Evolutionary conservation across 2,888 invertebrate genomes (phyloP), one percentile per base, ranked within the genome.

Genomic region (Agrotis segetum): DNA sequence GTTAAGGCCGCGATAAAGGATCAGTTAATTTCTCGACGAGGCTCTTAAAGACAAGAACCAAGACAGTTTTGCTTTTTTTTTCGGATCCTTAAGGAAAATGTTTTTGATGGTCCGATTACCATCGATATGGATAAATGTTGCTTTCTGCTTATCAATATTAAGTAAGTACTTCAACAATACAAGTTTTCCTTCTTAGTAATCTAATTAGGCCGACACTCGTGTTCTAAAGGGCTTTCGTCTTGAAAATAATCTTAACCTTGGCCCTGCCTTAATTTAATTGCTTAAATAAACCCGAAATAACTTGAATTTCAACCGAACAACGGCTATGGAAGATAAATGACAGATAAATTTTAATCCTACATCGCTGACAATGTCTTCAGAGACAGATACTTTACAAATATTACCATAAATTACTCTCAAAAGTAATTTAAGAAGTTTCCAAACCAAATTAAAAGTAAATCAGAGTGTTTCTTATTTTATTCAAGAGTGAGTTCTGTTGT

Each of bases 1-100:
- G 72, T 72, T 76, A 77, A 75, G 71, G 65, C 50, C 21, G 44
- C 59, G 74, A 76, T 83, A 85, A 81, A 77, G 71, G 76, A 81
- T 76, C 83, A 79, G 75, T 86, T 85, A 79, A 83, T 85, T 83
- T 83, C 63, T 82, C 63, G 58, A 74, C 71, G 69, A 81, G 66
- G 64, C 59, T 73, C 58, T 70, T 53, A 56, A 34, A n/a, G 34
- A 56, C n/a, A 56, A 34, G n/a, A 34, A 34, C 14, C 56, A 56
- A 60, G 63, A 62, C 49, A 24, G 19, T 59, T 21, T 52, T 24
- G 63, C 53, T 14, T n/a, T 17, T 52, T 52, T 78, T 62, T 65
- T 55, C 3, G 34, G 49, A 40, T 55, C 21, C 16, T 53, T 50
- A n/a, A 49, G 64, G 49, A 61, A 61, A 70, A 77, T 58, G 44